Evolutionary conservation across 2,888 invertebrate species (phyloP), one percentile per base, ranked within the genome.

Genomic region (Mayetiola destructor): DNA sequence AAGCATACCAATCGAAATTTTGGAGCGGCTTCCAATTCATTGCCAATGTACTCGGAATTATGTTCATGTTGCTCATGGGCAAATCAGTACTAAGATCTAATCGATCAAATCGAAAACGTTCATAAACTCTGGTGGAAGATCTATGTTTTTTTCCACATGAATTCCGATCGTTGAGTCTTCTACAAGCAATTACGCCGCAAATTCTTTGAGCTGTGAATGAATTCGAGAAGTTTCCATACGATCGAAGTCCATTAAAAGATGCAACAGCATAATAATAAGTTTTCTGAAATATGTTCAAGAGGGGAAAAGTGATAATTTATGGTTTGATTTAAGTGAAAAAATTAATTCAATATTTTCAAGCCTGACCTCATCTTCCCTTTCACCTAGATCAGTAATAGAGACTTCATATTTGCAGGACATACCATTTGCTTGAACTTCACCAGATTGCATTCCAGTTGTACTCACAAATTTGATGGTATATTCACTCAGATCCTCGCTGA

Each of bases 11-110:
- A n/a, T 70, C 65, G 10, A 64, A 57, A 1, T 69, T 63, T 48
- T 71, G 67, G n/a, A 80, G 62, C 5, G 80, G 78, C 65, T 75
- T 68, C 20, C 79, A 73, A 2, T 73, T 69, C 2, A 73, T 69
- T 52, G 73, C 69, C 30, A 78, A 59, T 6, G 78, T 74, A 5
- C 77, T 70, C 0, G 80, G 79, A 27, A 60, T 32, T 27, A 53
- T 12, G 14, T 27, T 52, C 29, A 52, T 16, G n/a, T 2, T 12
- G 54, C 3, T 56, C 12, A 30, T 16, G n/a, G 39, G 40, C n/a
- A 40, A 14, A 12, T 2, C 12, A 5, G 37, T 27, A 14, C 16
- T 6, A 14, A 37, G 4, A 6, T n/a, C 18, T 14, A 37, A 32
- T 36, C 23, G 35, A 21, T 36, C 23, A 23, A 37, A 37, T 2